A percentile compares a stretch with the other conserved stretches of the same genome.
These are phyloP conservation scores for Laterallus jamaicensis DNA, from an alignment of 2,113 vertebrate genomes.

Conservation along the genomic window DNA sequence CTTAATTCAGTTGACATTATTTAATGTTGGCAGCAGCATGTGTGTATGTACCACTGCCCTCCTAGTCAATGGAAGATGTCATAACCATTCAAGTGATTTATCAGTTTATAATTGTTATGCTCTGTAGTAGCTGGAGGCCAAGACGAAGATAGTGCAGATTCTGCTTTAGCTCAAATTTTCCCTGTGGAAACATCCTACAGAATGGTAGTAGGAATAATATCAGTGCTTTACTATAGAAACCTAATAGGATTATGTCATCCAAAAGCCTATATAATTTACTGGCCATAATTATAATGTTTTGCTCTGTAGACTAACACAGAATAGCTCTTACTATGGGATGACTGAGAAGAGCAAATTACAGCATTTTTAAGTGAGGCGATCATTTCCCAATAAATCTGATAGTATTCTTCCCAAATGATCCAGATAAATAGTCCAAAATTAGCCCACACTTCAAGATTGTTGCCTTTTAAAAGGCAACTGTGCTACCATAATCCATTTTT, in stretches of 20 bases:
- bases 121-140: conserved; percentile 25
- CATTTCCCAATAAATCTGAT: background rate
- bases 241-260: background rate
- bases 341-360: background rate
- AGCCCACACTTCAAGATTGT: background rate
- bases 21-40: conserved; percentile 38
- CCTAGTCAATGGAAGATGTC: conserved; percentile 52
- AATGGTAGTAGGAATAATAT: conserved; percentile 20
- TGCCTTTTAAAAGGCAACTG: background rate
- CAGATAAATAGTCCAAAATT: background rate
- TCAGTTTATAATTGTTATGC: conserved; percentile 46
- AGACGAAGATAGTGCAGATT: conserved; percentile 38
- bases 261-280: conserved; percentile 33
- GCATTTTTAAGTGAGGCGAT: background rate
- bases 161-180: conserved; percentile 51
- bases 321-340: background rate
- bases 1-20: conserved; percentile 44
- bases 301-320: background rate
- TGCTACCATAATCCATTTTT: background rate
- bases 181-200: background rate
- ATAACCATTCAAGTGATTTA: conserved; percentile 57
- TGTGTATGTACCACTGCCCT: conserved; percentile 43
- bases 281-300: background rate
- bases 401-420: background rate
- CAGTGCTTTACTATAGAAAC: background rate